Evolutionary conservation across 1,140 invertebrate genomes (phyloP).

Genomic region (Habropoda laboriosa): DNA sequence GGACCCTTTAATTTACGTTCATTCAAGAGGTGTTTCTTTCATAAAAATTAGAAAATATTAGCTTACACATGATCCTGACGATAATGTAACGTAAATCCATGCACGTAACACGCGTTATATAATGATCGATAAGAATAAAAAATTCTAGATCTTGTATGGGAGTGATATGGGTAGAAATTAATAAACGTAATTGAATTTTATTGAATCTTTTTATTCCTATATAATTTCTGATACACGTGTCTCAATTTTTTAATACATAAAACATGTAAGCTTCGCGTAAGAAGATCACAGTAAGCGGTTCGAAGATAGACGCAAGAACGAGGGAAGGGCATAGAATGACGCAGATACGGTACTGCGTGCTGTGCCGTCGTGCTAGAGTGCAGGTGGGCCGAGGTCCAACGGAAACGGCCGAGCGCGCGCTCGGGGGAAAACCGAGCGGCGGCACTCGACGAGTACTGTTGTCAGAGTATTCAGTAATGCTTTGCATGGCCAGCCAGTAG

Average conservation of each 20-base stretch:
- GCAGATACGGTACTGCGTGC: constrained; percentile 61
- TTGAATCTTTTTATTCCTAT: background rate
- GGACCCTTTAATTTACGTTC: constrained; percentile 71
- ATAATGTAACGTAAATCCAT: background rate
- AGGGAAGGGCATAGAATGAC: background rate
- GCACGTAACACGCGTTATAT: constrained; percentile 14
- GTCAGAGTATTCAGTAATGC: constrained; percentile 80
- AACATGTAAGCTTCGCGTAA: background rate
- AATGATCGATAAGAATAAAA: constrained; percentile 16
- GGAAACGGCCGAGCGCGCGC: constrained; percentile 66
- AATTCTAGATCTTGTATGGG: background rate
- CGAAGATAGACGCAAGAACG: background rate
- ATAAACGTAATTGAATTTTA: background rate
- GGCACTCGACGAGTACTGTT: constrained; percentile 74
- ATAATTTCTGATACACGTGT: background rate
- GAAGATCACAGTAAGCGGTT: background rate
- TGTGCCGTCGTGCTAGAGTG: constrained; percentile 73
- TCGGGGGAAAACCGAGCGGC: constrained; percentile 77
- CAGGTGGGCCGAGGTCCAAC: constrained; percentile 74
- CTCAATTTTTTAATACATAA: background rate
- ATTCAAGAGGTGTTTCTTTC: constrained; percentile 55
- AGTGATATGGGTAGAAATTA: background rate
- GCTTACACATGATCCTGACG: no score
- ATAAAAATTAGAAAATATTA: background rate
- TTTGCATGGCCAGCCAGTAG: constrained; percentile 78